Evolutionary conservation across 1,140 invertebrate species (phyloP).

Genomic region (Drosophila aff.): DNA sequence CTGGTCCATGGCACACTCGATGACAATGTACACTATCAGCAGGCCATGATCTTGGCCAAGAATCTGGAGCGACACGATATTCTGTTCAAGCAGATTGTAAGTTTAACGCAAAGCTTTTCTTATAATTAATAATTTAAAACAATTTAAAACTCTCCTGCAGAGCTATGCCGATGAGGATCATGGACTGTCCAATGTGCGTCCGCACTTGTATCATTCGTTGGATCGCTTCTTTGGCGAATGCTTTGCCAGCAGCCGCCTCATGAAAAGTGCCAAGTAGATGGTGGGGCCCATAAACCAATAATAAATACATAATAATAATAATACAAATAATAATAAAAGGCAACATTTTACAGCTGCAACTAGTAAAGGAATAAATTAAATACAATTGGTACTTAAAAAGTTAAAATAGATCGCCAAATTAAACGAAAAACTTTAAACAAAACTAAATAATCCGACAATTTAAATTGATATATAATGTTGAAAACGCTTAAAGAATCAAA

Average conservation of each 20-base stretch:
- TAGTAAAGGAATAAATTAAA: constrained; percentile 30
- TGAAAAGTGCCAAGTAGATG: constrained; percentile 71
- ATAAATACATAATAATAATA: constrained; percentile 3
- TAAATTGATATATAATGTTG: constrained; percentile 29
- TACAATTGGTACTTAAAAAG: constrained; percentile 70
- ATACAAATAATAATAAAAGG: constrained; percentile 26
- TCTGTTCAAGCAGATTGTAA: constrained; percentile 95
- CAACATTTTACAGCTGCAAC: constrained; percentile 37
- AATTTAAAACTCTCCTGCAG: constrained; percentile 87
- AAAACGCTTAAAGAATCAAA: constrained; percentile 49
- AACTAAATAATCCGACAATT: constrained; percentile 25
- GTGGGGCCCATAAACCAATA: neutral
- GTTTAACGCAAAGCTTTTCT: constrained; percentile 1
- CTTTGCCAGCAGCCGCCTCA: constrained; percentile 85
- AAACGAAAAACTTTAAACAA: constrained; percentile 39
- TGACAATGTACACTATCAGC: constrained; percentile 98
- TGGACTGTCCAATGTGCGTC: constrained; percentile 90
- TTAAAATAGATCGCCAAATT: constrained; percentile 50
- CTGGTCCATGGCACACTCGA: constrained; percentile 96
- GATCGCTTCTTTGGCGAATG: constrained; percentile 94
- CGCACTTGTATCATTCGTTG: constrained; percentile 95
- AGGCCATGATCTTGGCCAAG: constrained; percentile 95
- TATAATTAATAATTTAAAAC: neutral
- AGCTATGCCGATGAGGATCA: constrained; percentile 98
- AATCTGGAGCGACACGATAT: constrained; percentile 94